A percentile compares a stretch with the other conserved stretches of the same genome.
These are phyloP conservation scores for Diceros bicornis DNA, from an alignment of 2,797 vertebrate species.

Conservation along the genomic window DNA sequence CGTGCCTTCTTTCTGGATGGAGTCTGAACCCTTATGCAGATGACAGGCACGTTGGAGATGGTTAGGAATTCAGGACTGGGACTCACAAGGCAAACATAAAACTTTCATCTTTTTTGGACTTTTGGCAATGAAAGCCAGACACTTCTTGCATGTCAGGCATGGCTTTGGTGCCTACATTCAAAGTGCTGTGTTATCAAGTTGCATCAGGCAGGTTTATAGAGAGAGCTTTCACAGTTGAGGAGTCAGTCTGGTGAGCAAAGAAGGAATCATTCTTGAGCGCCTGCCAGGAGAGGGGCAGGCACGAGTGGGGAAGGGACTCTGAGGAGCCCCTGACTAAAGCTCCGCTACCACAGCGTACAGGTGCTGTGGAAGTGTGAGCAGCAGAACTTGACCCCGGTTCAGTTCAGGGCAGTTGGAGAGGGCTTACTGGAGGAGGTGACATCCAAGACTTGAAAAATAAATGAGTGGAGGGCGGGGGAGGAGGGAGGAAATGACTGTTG, in stretches of 20 bases:
- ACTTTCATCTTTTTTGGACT: not conserved
- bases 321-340: not conserved
- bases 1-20: not conserved
- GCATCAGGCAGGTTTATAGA: not conserved
- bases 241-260: not conserved
- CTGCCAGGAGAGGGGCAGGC: not conserved
- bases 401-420: not conserved
- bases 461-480: not conserved
- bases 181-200: not conserved
- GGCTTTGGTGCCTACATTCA: not conserved
- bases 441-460: not conserved
- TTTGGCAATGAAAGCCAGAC: not conserved
- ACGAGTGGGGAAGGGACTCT: not conserved
- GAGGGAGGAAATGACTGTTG: not conserved
- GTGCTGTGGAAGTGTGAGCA: fast-evolving
- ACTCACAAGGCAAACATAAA: not conserved
- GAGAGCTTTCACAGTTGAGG: not conserved
- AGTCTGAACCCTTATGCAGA: not conserved
- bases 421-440: not conserved
- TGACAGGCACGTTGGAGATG: not conserved
- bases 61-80: not conserved
- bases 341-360: not conserved
- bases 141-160: not conserved
- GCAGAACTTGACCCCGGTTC: not conserved
- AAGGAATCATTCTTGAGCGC: not conserved